These are phyloP conservation scores for Notarius quadriscutis DNA, from an alignment of 2,113 vertebrate genomes.

Conservation along the genomic window DNA sequence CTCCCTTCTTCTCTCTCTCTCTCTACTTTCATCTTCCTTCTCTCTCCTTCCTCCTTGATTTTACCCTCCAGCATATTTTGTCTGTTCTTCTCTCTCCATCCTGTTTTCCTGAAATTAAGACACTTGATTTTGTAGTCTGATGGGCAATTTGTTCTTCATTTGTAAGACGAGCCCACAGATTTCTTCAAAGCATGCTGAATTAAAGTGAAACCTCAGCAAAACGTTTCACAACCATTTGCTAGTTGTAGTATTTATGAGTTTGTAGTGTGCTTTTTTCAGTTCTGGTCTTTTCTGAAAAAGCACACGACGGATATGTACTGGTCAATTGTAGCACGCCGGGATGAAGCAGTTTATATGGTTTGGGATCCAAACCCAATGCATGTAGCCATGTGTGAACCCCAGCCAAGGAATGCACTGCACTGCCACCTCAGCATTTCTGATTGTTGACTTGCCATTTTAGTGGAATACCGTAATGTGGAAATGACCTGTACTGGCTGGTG, in stretches of 20 bases:
- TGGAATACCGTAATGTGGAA: constrained; percentile 63
- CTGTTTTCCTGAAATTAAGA: constrained; percentile 41
- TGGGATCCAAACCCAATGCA: constrained; percentile 40
- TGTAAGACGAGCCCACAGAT: constrained; percentile 17
- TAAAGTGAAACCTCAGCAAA: constrained; percentile 28
- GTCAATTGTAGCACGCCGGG: not conserved
- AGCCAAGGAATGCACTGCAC: constrained; percentile 53
- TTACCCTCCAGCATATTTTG: constrained; percentile 52
- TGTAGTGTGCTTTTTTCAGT: not conserved
- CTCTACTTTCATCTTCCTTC: constrained; percentile 38
- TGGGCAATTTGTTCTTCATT: constrained; percentile 50
- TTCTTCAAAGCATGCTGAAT: constrained; percentile 31
- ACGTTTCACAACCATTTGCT: constrained; percentile 20
- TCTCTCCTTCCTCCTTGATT: constrained; percentile 31
- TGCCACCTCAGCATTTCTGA: constrained; percentile 65
- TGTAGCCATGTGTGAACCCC: constrained; percentile 61
- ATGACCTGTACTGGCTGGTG: constrained; percentile 54
- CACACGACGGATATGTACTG: constrained; percentile 1
- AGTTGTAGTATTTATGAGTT: constrained; percentile 32
- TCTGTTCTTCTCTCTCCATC: constrained; percentile 29
- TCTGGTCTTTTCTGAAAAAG: not conserved
- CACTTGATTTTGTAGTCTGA: constrained; percentile 48
- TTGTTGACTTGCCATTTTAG: constrained; percentile 60
- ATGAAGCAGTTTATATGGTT: constrained; percentile 23
- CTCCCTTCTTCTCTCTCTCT: constrained; percentile 11